Conservation (phyloP, 2,888 invertebrate genomes). For the Orchestes rusci region DNA sequence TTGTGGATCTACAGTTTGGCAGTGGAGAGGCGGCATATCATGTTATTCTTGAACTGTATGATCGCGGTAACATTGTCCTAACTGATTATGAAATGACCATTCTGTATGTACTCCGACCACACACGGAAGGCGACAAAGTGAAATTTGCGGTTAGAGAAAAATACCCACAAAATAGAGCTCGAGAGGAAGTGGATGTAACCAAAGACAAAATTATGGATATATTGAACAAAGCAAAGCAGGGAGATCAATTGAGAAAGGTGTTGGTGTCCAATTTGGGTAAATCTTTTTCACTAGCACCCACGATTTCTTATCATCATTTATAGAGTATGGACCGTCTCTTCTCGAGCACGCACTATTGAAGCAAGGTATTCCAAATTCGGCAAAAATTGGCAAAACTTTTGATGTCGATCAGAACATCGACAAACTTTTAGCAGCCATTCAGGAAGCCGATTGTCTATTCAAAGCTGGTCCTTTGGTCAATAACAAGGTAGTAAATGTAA, state of each 20-base stretch:
- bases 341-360: slow-evolving; percentile 82
- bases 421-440: slow-evolving; percentile 57
- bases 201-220: slow-evolving; percentile 52
- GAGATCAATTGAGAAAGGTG: slow-evolving; percentile 73
- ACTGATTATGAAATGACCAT: slow-evolving; percentile 88
- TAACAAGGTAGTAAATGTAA: no score
- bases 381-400: slow-evolving; percentile 62
- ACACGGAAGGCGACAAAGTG: slow-evolving; percentile 84
- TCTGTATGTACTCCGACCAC: slow-evolving; percentile 85
- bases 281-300: not conserved
- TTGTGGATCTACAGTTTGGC: slow-evolving; percentile 94
- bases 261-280: slow-evolving; percentile 71
- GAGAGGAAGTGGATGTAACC: slow-evolving; percentile 51
- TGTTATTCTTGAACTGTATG: slow-evolving; percentile 90
- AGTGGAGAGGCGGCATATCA: slow-evolving; percentile 90
- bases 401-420: slow-evolving; percentile 53
- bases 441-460: slow-evolving; percentile 61
- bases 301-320: slow-evolving; percentile 5
- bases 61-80: slow-evolving; percentile 90
- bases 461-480: slow-evolving; percentile 51
- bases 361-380: slow-evolving; percentile 56
- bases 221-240: slow-evolving; percentile 57
- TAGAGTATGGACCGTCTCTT: slow-evolving; percentile 84
- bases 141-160: slow-evolving; percentile 89
- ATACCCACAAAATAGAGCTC: slow-evolving; percentile 76